Conservation (phyloP, 2,797 vertebrate genomes). For the Spinus olivaceus region DNA sequence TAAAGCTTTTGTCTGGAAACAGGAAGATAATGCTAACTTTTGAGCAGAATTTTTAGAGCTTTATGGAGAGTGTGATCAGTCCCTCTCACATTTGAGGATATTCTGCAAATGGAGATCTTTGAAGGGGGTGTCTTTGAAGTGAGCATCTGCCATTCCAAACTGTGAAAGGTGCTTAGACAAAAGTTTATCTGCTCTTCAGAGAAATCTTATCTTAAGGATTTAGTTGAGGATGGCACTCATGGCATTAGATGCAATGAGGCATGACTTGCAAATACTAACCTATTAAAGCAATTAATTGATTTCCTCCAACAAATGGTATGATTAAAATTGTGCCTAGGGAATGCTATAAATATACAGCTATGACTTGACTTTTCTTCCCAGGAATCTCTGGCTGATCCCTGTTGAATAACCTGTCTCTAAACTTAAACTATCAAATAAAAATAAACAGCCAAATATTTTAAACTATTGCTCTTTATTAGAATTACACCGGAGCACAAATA, state of each 20-base stretch:
- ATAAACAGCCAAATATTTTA: slow-evolving; percentile 70
- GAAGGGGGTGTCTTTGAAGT: neutral
- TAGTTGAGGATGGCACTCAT: neutral
- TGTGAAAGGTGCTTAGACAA: neutral
- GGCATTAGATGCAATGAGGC: neutral
- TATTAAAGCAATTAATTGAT: neutral
- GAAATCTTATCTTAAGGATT: neutral
- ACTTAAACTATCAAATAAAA: slow-evolving; percentile 2
- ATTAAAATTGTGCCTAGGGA: neutral
- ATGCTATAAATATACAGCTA: neutral
- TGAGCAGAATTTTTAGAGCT: neutral
- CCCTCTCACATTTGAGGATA: neutral
- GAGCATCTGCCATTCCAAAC: neutral
- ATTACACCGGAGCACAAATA: slow-evolving; percentile 84
- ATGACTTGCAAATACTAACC: slow-evolving; percentile 13
- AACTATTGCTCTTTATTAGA: slow-evolving; percentile 87
- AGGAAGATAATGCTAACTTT: neutral
- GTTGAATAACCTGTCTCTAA: neutral
- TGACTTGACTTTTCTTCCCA: neutral
- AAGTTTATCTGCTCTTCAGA: neutral
- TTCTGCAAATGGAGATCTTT: neutral
- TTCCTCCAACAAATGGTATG: neutral
- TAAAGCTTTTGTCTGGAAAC: neutral
- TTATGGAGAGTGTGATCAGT: neutral
- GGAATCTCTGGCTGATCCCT: neutral